Conservation (phyloP, 2,797 vertebrate genomes). For the Okamejei kenojei region DNA sequence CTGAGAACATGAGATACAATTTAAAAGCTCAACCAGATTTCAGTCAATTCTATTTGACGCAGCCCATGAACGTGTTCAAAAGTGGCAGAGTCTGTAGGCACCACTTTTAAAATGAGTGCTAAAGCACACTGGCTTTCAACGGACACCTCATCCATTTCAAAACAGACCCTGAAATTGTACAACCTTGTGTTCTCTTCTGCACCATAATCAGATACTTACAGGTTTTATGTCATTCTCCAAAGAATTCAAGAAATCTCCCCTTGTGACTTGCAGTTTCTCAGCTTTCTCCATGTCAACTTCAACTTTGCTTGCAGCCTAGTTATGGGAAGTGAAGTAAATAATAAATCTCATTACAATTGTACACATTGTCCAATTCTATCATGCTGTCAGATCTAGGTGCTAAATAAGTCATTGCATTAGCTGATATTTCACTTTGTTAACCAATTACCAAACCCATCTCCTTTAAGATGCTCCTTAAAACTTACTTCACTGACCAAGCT, state of each 20-base stretch:
- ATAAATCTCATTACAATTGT: not conserved
- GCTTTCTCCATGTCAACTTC: constrained; percentile 88
- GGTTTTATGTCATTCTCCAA: constrained; percentile 91
- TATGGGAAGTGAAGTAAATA: not conserved
- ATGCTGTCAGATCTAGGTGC: not conserved
- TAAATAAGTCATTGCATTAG: not conserved
- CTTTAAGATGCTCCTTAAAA: no score
- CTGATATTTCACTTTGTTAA: not conserved
- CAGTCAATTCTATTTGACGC: not conserved
- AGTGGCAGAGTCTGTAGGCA: not conserved
- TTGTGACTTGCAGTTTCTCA: constrained; percentile 72
- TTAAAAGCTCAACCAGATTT: not conserved
- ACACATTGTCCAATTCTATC: not conserved
- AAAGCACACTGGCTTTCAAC: not conserved
- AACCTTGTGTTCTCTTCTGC: not conserved
- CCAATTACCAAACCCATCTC: not conserved
- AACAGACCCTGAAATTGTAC: not conserved
- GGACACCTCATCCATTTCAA: no score
- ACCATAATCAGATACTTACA: constrained; percentile 57
- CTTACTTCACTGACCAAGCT: no score
- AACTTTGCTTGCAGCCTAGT: constrained; percentile 77
- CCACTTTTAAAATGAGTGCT: not conserved
- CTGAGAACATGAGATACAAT: not conserved
- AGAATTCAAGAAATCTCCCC: constrained; percentile 79
- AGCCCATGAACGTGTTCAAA: not conserved